A percentile compares a stretch with the other conserved stretches of the same genome.
Conservation (phyloP, 2,888 invertebrate species). For the Euproctis similis region DNA sequence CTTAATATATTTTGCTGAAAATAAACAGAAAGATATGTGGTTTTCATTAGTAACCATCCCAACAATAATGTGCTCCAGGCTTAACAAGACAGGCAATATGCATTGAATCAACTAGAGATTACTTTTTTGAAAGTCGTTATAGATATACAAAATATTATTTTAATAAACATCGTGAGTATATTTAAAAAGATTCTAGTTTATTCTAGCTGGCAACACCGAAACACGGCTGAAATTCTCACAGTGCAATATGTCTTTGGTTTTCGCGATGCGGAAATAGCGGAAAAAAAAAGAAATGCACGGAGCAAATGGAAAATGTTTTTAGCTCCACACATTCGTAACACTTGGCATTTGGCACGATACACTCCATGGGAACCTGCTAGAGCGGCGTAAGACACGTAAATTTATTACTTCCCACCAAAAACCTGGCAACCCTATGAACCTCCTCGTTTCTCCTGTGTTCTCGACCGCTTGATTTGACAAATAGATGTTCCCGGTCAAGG, state of each 20-base stretch:
- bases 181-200: too few relatives aligned
- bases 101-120: too few relatives aligned
- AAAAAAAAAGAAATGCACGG: slow-evolving; percentile 3
- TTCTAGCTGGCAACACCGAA: neutral
- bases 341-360: slow-evolving; percentile 21
- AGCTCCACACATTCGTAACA: slow-evolving; percentile 11
- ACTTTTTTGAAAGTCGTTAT: too few relatives aligned
- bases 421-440: slow-evolving; percentile 20
- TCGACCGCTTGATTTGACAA: slow-evolving; percentile 35
- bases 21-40: too few relatives aligned
- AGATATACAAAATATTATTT: too few relatives aligned
- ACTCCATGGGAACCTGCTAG: slow-evolving; percentile 19
- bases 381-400: slow-evolving; percentile 17
- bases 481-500: slow-evolving; percentile 20
- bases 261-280: slow-evolving; percentile 6
- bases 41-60: too few relatives aligned
- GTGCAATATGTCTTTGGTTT: slow-evolving; percentile 5
- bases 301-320: slow-evolving; percentile 15
- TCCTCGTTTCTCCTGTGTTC: slow-evolving; percentile 15
- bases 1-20: too few relatives aligned
- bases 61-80: too few relatives aligned
- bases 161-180: too few relatives aligned
- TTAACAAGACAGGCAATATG: too few relatives aligned
- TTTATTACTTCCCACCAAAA: slow-evolving; percentile 17
- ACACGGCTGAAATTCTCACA: neutral